These are phyloP conservation scores for Pseudopodoces humilis DNA, from an alignment of 2,113 vertebrate genomes.

Conservation along the genomic window DNA sequence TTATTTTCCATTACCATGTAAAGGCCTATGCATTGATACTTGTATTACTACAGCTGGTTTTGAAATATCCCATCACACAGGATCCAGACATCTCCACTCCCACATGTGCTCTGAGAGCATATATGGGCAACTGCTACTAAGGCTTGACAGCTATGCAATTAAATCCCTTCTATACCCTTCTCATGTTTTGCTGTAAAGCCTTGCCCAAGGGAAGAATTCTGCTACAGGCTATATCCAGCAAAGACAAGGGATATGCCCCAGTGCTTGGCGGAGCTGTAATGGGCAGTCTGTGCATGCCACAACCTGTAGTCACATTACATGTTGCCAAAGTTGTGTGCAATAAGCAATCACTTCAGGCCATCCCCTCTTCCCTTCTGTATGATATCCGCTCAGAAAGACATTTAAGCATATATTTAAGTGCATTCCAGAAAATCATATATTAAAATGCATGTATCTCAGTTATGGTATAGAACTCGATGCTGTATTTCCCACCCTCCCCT, in stretches of 20 bases:
- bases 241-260: background rate
- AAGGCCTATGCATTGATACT: background rate
- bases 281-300: background rate
- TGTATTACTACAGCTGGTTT: background rate
- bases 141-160: constrained; percentile 14
- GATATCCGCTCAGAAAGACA: background rate
- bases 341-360: background rate
- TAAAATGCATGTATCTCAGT: background rate
- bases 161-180: background rate
- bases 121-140: background rate
- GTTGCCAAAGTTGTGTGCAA: background rate
- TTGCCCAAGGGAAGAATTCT: constrained; percentile 1
- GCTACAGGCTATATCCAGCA: background rate
- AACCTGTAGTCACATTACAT: background rate
- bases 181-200: constrained; percentile 6
- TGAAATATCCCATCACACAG: background rate
- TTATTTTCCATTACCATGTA: background rate
- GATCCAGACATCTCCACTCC: background rate
- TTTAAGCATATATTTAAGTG: background rate
- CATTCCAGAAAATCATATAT: background rate
- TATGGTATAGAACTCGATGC: background rate
- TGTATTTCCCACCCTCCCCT: rapidly evolving
- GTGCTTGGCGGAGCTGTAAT: background rate
- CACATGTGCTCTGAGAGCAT: background rate
- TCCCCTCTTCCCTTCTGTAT: background rate